Percentiles rank a stretch among this genome's conserved stretches.
These are phyloP conservation scores for Dugesia japonica DNA, from an alignment of 2,888 invertebrate species.

Conservation along the genomic window DNA sequence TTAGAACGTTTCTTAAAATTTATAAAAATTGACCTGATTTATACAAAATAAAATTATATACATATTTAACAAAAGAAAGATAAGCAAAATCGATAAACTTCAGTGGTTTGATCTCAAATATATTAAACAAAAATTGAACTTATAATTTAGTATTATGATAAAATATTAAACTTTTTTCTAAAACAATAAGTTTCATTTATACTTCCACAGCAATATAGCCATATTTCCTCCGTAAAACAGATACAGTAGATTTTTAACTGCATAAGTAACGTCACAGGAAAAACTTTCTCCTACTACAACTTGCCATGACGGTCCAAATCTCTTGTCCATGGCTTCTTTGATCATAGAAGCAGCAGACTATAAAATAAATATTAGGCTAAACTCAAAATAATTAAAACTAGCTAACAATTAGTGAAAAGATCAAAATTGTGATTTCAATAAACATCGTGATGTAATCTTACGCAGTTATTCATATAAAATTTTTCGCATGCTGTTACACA, in stretches of 20 bases:
- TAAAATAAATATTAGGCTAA: neutral
- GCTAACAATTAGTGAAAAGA: neutral
- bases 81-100: too few species aligned
- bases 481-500: conserved; percentile 85
- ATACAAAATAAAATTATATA: too few species aligned
- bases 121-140: too few species aligned
- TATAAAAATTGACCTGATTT: too few species aligned
- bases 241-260: neutral
- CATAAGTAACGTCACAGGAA: neutral
- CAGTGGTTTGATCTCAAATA: too few species aligned
- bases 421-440: neutral
- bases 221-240: neutral
- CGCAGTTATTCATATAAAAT: conserved; percentile 66
- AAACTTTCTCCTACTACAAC: conserved; percentile 6
- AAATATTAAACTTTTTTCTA: too few species aligned
- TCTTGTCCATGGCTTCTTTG: neutral
- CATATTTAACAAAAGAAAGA: too few species aligned
- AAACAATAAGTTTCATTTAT: too few species aligned
- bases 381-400: neutral
- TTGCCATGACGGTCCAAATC: neutral
- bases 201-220: conserved; percentile 2
- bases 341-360: neutral
- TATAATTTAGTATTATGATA: too few species aligned
- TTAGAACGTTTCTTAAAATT: too few species aligned
- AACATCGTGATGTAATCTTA: conserved; percentile 42